Evolutionary conservation across 2,797 vertebrate species (phyloP), one percentile per base, ranked within the genome.

Genomic region (Morus bassanus): DNA sequence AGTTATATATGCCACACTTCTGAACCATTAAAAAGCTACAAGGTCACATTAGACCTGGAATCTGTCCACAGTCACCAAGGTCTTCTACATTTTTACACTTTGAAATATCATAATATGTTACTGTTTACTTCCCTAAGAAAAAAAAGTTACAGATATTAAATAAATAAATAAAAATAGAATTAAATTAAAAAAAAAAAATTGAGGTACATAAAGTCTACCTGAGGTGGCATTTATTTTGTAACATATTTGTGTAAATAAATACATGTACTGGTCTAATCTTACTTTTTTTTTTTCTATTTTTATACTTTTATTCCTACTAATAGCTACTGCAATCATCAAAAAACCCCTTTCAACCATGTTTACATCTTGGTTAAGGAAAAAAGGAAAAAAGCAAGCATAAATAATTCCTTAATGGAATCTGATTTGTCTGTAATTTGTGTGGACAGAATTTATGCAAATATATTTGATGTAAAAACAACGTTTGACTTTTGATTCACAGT

Each of bases 201-300:
- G 12, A 19, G 1, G 2, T 35, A n/a, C 1, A 4, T 41, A 35
- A 4, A 76, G 31, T 54, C 7, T 41, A 33, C 11, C 6, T 33
- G 28, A 76, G 8, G 7, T 46, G 25, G 6, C 2, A 39, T 39
- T 51, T 65, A 43, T 80, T 79, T 75, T 33, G 12, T n/a, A 57
- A 35, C 15, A 63, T 63, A 41, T 4, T 37, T 68, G 7, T 33
- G 10, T 51, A 73, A 77, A 45, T 41, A 57, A 72, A 57, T 41
- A 33, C 5, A 43, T 23, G 4, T 33, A 43, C 18, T 30, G 4
- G 8, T 54, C 18, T 68, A 33, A 11, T 31, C 18, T 37, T 33
- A 28, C 4, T 41, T 4, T 37, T 45, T 57, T 43, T 25, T 21
- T 23, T 16, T 7, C 11, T 30, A 2, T 7, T 48, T 60, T 68